phyloP scores from a whole-genome alignment of 2,113 vertebrate genomes.

The Mustela lutreola region DNA sequence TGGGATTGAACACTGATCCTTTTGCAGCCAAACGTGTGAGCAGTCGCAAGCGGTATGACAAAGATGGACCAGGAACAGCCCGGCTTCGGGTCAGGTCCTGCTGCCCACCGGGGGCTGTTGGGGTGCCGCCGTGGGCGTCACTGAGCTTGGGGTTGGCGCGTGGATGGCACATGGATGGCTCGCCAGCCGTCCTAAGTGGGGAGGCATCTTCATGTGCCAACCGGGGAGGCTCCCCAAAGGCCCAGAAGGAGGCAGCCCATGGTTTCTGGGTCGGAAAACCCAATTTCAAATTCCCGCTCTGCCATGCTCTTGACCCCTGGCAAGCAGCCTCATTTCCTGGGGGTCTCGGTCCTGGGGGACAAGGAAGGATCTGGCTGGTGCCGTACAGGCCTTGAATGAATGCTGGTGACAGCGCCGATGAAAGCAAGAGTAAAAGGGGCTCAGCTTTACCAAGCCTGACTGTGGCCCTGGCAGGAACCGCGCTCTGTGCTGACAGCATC shows the following conservation, averaged over 20 bases:
- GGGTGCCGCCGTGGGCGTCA: not conserved
- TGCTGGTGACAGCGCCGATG: accelerated
- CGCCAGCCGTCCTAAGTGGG: accelerated
- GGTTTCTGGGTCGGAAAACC: not conserved
- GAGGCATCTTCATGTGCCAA: not conserved
- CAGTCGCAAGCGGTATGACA: not conserved
- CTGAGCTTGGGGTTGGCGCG: accelerated
- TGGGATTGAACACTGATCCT: not conserved
- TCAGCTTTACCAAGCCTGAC: not conserved
- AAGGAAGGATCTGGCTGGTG: not conserved
- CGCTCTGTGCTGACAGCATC: accelerated
- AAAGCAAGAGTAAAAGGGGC: not conserved
- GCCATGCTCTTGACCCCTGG: not conserved
- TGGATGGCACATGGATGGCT: accelerated
- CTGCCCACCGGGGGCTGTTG: accelerated
- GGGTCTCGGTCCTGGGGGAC: not conserved
- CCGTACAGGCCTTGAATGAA: not conserved
- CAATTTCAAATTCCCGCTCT: not conserved
- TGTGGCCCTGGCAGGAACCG: not conserved
- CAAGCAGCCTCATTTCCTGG: not conserved
- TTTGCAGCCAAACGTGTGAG: not conserved
- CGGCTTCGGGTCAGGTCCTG: not conserved
- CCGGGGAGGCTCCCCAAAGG: not conserved
- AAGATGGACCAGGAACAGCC: not conserved
- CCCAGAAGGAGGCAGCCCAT: accelerated